Evolutionary conservation across 1,140 invertebrate species (phyloP).

Genomic region (Scaptodrosophila lebanonensis): DNA sequence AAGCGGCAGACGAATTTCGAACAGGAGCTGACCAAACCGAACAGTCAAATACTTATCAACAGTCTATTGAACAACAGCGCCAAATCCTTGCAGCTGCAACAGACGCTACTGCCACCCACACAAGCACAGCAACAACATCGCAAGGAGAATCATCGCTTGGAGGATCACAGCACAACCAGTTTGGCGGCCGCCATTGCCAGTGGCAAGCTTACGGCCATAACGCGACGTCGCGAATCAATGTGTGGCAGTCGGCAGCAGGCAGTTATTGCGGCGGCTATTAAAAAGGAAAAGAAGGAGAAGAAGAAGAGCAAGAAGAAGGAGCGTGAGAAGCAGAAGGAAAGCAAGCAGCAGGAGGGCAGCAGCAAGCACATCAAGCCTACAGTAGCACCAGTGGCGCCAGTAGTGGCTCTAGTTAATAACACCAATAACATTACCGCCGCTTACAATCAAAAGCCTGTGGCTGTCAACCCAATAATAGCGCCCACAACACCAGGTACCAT

Average conservation of each 20-base stretch:
- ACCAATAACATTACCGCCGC: too few species aligned
- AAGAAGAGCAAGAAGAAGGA: conserved; percentile 63
- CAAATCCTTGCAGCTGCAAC: conserved; percentile 19
- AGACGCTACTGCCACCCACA: background rate
- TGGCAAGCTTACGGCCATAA: conserved; percentile 45
- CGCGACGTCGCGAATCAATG: conserved; percentile 50
- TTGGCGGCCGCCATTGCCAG: conserved; percentile 55
- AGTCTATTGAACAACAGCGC: conserved; percentile 59
- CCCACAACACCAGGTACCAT: background rate
- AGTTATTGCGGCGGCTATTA: conserved; percentile 49
- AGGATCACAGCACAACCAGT: conserved; percentile 18
- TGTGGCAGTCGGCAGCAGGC: conserved; percentile 55
- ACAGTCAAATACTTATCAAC: conserved; percentile 63
- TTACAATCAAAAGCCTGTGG: background rate
- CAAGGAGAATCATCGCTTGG: conserved; percentile 46
- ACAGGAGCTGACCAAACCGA: conserved; percentile 65
- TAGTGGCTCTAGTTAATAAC: too few species aligned
- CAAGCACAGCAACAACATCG: conserved; percentile 53
- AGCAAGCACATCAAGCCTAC: conserved; percentile 18
- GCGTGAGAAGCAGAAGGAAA: conserved; percentile 46
- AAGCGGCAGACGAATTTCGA: conserved; percentile 72
- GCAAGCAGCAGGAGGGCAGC: conserved; percentile 17
- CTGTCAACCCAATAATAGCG: background rate
- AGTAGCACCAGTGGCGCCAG: conserved; percentile 18
- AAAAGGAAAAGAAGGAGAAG: conserved; percentile 59